Evolutionary conservation across 2,113 vertebrate genomes (phyloP), one percentile per base, ranked within the genome.

Genomic region (Sinocyclocheilus maitianheensis): DNA sequence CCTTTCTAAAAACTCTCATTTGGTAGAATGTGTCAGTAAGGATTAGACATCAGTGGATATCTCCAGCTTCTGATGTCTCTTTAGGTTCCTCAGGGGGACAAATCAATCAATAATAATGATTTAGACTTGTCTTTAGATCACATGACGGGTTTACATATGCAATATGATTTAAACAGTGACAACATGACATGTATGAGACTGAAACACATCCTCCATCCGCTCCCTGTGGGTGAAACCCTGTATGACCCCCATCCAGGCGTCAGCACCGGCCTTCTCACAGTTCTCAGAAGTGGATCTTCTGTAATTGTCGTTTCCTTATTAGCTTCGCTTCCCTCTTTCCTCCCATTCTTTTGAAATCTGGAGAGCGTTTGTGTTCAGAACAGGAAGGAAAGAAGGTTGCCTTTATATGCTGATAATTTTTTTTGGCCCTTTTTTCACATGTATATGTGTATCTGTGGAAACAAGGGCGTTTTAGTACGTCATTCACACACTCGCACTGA

Each of bases 311-410:
- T 92, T 93, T 93, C 89, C 90, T 75, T 85, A 86, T 89, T 87
- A 88, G 75, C 30, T 9, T 87, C 88, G 87, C 88, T 87, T 92
- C 90, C 85, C 84, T 89, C 87, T 91, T 95, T 95, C 95, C 94
- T 94, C 92, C 90, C 18, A 94, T 94, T 95, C 93, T 94, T 93
- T 90, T 92, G 67, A 85, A 87, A 86, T 81, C 26, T 88, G 87
- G 90, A 93, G 91, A 89, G 90, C 77, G 84, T 90, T 87, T 89
- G 87, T 90, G 91, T 85, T 91, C 86, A 60, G 84, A 77, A 80
- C 91, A 95, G 95, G 95, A 95, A 95, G 94, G 95, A 95, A 95
- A 89, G 88, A 87, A 87, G 22, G 86, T 88, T 67, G 24, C 88
- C 84, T 93, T 95, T 93, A 87, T 90, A 89, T 90, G 88, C 93